Percentiles rank a stretch among this genome's conserved stretches.
Evolutionary conservation across 1,140 invertebrate species (phyloP).

Genomic region (Orius insidiosus): DNA sequence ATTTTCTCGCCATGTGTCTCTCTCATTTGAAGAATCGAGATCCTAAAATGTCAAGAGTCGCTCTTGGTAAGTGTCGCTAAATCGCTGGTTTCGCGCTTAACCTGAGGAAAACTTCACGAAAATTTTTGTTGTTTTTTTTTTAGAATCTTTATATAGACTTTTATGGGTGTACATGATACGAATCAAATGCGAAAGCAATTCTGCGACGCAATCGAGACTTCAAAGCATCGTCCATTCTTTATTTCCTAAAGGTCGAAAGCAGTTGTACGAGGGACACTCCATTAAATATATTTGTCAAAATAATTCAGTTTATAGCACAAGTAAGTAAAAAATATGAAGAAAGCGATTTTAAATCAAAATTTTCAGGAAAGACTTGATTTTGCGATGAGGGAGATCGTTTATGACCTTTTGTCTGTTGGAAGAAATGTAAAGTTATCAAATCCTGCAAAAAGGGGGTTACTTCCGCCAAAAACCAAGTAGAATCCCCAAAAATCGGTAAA

Average conservation of each 20-base stretch:
- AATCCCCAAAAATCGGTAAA: no score
- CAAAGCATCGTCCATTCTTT: slow-evolving; percentile 96
- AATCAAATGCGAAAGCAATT: slow-evolving; percentile 99
- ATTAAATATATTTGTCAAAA: slow-evolving; percentile 98
- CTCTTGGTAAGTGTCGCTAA: slow-evolving; percentile 68
- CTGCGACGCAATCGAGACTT: slow-evolving; percentile 84
- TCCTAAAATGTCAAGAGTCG: slow-evolving; percentile 92
- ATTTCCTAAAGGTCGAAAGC: slow-evolving; percentile 98
- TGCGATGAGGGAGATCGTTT: slow-evolving; percentile 97
- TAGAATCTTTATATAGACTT: slow-evolving; percentile 72
- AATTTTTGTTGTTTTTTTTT: slow-evolving; percentile 26
- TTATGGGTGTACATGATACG: slow-evolving; percentile 99
- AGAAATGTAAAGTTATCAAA: slow-evolving; percentile 87
- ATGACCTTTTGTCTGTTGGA: slow-evolving; percentile 93
- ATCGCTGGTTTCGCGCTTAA: no score
- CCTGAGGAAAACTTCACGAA: no score
- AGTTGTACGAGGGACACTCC: slow-evolving; percentile 91
- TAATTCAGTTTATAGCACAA: slow-evolving; percentile 98
- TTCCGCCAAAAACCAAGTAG: no score
- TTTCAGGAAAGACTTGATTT: slow-evolving; percentile 76
- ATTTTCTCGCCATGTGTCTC: slow-evolving; percentile 92
- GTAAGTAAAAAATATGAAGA: slow-evolving; percentile 21
- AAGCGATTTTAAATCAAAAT: neutral
- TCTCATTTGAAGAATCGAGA: slow-evolving; percentile 96
- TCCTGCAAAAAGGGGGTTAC: no score